Evolutionary conservation across 2,113 vertebrate genomes (phyloP), one percentile per base, ranked within the genome.

Genomic region (Porphyrio hochstetteri): DNA sequence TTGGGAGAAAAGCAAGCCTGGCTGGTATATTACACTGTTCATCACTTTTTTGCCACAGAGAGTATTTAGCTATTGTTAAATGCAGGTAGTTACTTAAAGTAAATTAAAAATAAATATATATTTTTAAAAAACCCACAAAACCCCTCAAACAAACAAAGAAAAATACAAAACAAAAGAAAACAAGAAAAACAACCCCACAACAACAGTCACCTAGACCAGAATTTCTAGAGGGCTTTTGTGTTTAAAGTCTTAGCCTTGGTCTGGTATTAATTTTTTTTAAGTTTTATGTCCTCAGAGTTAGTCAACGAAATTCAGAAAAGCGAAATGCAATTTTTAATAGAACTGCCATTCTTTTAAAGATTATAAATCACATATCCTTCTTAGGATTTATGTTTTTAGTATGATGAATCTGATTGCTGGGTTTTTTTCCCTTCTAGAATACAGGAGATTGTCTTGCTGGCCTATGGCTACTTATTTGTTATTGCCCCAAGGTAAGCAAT

Each of bases 1-100:
- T 94, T 55, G 85, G 69, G 86, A 96, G 91, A 93, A 97, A 98
- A 98, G 94, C 83, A 93, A 93, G 75, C 17, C 88, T 93, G 59
- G 59, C 91, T 96, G 69, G 76, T 95, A 96, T 92, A 92, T 95
- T 95, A 90, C 69, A 90, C 52, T 77, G 84, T 93, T 95, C 75
- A 90, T 48, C 44, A 79, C 82, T 96, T 95, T 85, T 92, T 86
- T 8, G 16, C 42, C 91, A 93, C 60, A 92, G 38, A 81, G 36
- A 64, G 24, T 42, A 71, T 64, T 86, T 56, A 68, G 72, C 64
- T 71, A 79, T 70, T 84, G 67, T 79, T 92, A 91, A 92, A 92
- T 79, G 86, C 44, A 79, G 46, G 40, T 82, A 90, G 40, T 31
- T 74, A 42, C 10, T 64, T 74, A 21, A 75, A 77, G 52, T 63